Conservation (phyloP, 1,140 invertebrate species). For the Vollenhovia emeryi region DNA sequence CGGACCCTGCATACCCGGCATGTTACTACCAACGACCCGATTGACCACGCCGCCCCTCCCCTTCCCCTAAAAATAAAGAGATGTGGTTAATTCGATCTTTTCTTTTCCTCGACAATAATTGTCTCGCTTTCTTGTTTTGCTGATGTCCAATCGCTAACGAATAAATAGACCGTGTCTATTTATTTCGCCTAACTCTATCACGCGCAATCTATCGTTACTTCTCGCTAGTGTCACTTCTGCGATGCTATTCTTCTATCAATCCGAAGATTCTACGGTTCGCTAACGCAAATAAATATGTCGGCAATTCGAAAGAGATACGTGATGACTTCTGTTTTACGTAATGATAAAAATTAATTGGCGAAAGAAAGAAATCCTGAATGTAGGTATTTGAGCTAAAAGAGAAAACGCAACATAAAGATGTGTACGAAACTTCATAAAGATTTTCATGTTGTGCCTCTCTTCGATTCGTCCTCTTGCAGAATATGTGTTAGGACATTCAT, state of each 20-base stretch:
- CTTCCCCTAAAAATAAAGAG: conserved; percentile 85
- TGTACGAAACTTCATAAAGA: conserved; percentile 23
- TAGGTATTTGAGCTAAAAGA: not conserved
- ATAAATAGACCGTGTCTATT: conserved; percentile 10
- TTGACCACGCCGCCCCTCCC: conserved; percentile 85
- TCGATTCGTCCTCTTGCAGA: conserved; percentile 3
- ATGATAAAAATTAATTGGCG: not conserved
- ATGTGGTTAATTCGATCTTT: conserved; percentile 6
- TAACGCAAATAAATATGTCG: conserved; percentile 29
- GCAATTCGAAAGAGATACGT: not conserved
- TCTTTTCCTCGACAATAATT: not conserved
- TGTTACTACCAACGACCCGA: conserved; percentile 88
- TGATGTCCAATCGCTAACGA: conserved; percentile 1
- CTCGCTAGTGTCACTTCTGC: conserved; percentile 27
- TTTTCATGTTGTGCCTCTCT: conserved; percentile 8
- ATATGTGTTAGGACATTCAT: conserved; percentile 35
- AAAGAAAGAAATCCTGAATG: not conserved
- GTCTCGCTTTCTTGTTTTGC: not conserved
- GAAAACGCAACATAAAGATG: not conserved
- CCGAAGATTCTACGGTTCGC: not conserved
- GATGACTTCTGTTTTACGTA: not conserved
- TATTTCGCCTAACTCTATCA: conserved; percentile 32
- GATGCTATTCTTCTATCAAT: conserved; percentile 33
- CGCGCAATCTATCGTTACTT: conserved; percentile 6
- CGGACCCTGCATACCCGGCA: conserved; percentile 81